These are phyloP conservation scores for Potorous gilbertii DNA, from an alignment of 2,797 vertebrate genomes.

Conservation along the genomic window DNA sequence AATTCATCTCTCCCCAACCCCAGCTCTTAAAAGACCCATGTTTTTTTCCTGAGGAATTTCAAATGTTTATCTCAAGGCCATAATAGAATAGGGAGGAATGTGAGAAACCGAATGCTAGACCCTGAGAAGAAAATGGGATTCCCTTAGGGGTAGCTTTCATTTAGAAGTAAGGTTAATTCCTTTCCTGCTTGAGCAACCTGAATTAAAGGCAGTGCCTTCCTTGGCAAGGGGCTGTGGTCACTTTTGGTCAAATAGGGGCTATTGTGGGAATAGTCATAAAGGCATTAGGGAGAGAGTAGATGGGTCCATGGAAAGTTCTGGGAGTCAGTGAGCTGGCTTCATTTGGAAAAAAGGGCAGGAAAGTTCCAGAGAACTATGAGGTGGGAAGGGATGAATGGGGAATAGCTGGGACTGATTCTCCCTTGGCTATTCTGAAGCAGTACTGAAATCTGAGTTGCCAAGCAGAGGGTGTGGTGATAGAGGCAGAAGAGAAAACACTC, in stretches of 20 bases:
- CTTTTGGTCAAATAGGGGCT: neutral
- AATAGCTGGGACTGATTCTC: neutral
- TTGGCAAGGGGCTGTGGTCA: neutral
- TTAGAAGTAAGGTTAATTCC: neutral
- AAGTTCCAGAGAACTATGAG: neutral
- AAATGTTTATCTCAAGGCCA: neutral
- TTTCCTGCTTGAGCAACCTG: neutral
- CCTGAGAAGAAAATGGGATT: neutral
- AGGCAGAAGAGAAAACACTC: neutral
- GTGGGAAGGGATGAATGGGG: neutral
- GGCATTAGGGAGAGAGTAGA: neutral
- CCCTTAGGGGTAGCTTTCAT: neutral
- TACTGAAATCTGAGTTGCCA: neutral
- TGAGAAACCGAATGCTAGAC: neutral
- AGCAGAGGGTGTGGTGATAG: neutral
- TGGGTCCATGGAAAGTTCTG: neutral
- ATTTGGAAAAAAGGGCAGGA: neutral
- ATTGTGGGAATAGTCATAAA: neutral
- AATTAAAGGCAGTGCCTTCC: neutral
- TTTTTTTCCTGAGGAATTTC: slow-evolving; percentile 6
- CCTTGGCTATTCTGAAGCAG: neutral
- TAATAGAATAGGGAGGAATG: neutral
- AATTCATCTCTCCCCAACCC: neutral
- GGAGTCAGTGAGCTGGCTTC: neutral
- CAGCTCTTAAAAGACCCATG: neutral